Evolutionary conservation across 2,888 invertebrate species (phyloP), one percentile per base, ranked within the genome.

Genomic region (Nematopogon swammerdamellus): DNA sequence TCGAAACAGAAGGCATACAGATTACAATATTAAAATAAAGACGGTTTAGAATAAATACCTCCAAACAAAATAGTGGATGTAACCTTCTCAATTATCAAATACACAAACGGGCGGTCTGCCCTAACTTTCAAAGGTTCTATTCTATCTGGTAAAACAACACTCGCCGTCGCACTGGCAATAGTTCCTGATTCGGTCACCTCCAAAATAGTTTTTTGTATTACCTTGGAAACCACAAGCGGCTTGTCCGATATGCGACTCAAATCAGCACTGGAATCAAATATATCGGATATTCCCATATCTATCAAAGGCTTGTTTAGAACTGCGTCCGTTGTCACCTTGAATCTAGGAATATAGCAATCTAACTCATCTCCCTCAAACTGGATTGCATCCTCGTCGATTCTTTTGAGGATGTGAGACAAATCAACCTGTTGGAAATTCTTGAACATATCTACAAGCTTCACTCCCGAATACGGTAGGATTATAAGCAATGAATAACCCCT

Each of bases 241-340:
- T 72, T 64, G 2, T 60, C 57, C 29, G 64, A 65, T 54, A 85
- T 75, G 45, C 72, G 72, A 11, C 70, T 60, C 2, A 85, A 64
- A 59, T 84, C 66, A 0, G 83, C 80, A 19, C 55, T 55, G 0
- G 79, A 68, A 56, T 84, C 77, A 59, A 90, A 89, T 5, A 88
- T 72, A 56, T 88, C 87, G 19, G 63, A 68, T 2, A 89, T 82
- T 11, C 89, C 89, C 85, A 90, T 83, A 49, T 77, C 66, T 51
- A 77, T 74, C 19, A 88, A 64, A 1, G 85, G 72, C 20, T 67
- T 65, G 58, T 84, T 85, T 53, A 88, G 58, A 1, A 79, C 80
- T 2, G 87, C 70, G 62, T 87, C 85, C 0, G 86, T 85, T 19
- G 74, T 71, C 11, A 85, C 81, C 46, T 73, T 79, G 60, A 88